Evolutionary conservation across 2,797 vertebrate species (phyloP), one percentile per base, ranked within the genome.

Genomic region (Sebastes hopkinsi): DNA sequence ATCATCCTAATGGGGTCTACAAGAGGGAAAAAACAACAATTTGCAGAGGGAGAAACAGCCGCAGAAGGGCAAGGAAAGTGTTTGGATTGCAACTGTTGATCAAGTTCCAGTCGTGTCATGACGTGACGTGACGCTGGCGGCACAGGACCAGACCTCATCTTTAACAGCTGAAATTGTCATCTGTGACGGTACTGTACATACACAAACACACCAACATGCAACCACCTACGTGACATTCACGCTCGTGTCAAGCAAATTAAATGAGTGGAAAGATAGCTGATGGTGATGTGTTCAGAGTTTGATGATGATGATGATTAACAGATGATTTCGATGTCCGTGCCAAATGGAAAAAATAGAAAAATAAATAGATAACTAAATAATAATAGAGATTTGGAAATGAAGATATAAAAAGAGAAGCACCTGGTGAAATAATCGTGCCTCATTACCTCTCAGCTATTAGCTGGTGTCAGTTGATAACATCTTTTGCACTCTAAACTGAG

Each of bases 1-100:
- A 89, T 95, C 94, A 94, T 94, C 92, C 84, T 94, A 94, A 95
- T 93, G 88, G 89, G 80, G 81, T 86, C 91, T 88, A 87, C 84
- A 82, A 74, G 71, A 75, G 76, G 73, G 78, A 38, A 66, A 86
- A 85, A 86, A 81, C 85, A 87, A 90, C 88, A 86, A 91, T 89
- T 92, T 90, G 83, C 79, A 76, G 83, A 81, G 66, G 75, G 82
- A 82, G 83, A 89, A 79, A 78, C 54, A 67, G 76, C 81, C 83
- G 38, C 81, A 81, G 88, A 90, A 88, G 88, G 81, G 76, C 88
- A 67, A 56, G 69, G 73, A 81, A 80, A 91, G 74, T 76, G 80
- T 88, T 88, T 88, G 89, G 90, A 88, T 86, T 73, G 81, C 72
- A 78, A 65, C 61, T 54, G 87, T 87, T 80, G 64, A 86, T 89